These are phyloP conservation scores for Philopedon plagiatum DNA, from an alignment of 2,888 invertebrate species.

Conservation along the genomic window DNA sequence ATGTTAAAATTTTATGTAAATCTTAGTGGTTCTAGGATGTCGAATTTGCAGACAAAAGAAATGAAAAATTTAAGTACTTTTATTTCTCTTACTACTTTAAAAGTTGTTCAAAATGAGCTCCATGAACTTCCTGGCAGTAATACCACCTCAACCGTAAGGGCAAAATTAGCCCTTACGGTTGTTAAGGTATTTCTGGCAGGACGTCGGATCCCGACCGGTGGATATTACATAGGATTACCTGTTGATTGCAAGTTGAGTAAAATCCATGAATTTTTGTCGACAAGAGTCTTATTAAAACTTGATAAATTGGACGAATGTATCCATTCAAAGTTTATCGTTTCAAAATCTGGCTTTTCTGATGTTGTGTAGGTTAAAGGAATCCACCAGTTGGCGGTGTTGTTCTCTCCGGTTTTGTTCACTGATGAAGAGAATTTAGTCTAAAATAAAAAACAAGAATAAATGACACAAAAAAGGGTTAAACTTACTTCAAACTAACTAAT, in stretches of 20 bases:
- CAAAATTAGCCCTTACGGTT: too few species aligned
- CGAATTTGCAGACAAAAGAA: too few species aligned
- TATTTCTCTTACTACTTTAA: too few species aligned
- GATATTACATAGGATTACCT: constrained; percentile 48
- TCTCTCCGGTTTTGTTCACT: constrained; percentile 28
- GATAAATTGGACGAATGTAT: constrained; percentile 48
- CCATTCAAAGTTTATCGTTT: constrained; percentile 61
- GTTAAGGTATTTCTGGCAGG: too few species aligned
- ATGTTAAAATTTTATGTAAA: not conserved
- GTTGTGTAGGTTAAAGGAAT: constrained; percentile 72
- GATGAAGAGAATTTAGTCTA: constrained; percentile 34
- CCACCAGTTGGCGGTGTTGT: constrained; percentile 62
- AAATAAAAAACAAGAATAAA: not conserved
- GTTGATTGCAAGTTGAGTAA: constrained; percentile 51
- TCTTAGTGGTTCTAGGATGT: constrained; percentile 1
- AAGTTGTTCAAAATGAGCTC: too few species aligned
- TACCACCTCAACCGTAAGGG: too few species aligned
- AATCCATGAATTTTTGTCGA: constrained; percentile 45
- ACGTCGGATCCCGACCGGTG: too few species aligned
- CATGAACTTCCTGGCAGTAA: too few species aligned
- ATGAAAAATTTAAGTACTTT: too few species aligned
- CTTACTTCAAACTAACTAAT: too few species aligned
- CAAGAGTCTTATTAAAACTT: constrained; percentile 26
- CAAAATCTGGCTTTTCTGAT: constrained; percentile 65
- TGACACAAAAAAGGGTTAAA: not conserved